phyloP scores from a whole-genome alignment of 2,797 vertebrate genomes.

The Sarcoramphus papa region DNA sequence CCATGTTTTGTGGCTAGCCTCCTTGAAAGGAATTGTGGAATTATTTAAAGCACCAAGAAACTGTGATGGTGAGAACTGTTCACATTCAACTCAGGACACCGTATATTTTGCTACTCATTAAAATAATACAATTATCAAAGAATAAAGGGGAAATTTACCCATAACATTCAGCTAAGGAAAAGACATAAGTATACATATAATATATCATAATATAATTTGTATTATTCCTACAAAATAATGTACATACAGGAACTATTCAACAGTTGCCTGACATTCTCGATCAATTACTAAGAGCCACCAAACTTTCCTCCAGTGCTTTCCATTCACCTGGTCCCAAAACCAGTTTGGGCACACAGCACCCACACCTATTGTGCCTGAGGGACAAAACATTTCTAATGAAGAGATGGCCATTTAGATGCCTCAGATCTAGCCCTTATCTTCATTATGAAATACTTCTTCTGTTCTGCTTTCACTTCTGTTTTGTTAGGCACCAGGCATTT shows the following conservation, averaged over 20 bases:
- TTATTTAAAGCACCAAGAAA: neutral
- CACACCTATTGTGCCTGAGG: neutral
- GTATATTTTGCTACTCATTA: neutral
- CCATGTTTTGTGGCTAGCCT: neutral
- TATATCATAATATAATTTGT: neutral
- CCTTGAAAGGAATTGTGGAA: neutral
- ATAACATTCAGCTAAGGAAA: neutral
- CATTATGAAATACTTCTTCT: neutral
- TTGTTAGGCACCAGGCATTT: neutral
- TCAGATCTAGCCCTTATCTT: neutral
- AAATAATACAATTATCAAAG: neutral
- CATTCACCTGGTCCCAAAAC: neutral
- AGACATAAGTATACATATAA: neutral
- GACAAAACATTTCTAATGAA: neutral
- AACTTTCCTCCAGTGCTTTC: neutral
- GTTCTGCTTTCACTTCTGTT: neutral
- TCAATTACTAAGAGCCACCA: neutral
- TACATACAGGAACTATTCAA: neutral
- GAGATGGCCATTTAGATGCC: accelerated
- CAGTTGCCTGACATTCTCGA: neutral
- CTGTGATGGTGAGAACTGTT: neutral
- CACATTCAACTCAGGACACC: neutral
- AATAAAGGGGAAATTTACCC: neutral
- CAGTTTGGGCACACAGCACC: neutral
- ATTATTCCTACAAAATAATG: neutral